A percentile compares a stretch with the other conserved stretches of the same genome.
These are phyloP conservation scores for Melieria picta DNA, from an alignment of 2,888 invertebrate genomes.

Conservation along the genomic window DNA sequence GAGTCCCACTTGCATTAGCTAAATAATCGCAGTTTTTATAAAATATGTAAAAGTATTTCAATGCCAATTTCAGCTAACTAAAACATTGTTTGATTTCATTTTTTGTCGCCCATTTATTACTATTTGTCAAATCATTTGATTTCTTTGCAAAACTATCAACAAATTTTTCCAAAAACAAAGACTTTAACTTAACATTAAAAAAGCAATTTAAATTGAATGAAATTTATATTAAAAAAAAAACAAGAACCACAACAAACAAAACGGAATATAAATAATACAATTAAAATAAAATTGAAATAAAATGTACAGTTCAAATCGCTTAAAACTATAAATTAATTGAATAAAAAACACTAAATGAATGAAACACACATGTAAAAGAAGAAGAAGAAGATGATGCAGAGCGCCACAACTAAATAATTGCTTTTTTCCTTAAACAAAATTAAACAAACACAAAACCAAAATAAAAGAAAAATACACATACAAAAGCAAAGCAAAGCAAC, in stretches of 20 bases:
- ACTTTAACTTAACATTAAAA: neutral
- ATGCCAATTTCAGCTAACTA: too few species aligned
- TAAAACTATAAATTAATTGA: neutral
- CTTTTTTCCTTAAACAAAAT: neutral
- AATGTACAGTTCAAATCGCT: constrained; percentile 16
- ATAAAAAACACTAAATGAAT: neutral
- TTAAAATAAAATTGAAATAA: neutral
- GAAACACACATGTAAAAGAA: neutral
- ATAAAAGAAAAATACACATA: neutral
- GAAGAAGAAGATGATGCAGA: too few species aligned
- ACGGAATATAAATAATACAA: neutral
- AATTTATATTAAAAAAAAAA: constrained; percentile 2
- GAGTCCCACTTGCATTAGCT: too few species aligned
- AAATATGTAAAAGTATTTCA: too few species aligned
- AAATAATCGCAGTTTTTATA: too few species aligned
- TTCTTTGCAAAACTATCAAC: neutral
- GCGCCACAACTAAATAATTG: constrained; percentile 1
- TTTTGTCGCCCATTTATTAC: too few species aligned
- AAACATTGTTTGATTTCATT: too few species aligned
- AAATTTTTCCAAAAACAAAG: neutral
- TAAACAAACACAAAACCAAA: neutral
- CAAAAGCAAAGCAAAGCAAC: neutral
- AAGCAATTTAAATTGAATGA: neutral
- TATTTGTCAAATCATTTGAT: neutral
- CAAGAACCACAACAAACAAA: neutral